Evolutionary conservation across 2,888 invertebrate species (phyloP).

Genomic region (Dermolepida albohirtum): DNA sequence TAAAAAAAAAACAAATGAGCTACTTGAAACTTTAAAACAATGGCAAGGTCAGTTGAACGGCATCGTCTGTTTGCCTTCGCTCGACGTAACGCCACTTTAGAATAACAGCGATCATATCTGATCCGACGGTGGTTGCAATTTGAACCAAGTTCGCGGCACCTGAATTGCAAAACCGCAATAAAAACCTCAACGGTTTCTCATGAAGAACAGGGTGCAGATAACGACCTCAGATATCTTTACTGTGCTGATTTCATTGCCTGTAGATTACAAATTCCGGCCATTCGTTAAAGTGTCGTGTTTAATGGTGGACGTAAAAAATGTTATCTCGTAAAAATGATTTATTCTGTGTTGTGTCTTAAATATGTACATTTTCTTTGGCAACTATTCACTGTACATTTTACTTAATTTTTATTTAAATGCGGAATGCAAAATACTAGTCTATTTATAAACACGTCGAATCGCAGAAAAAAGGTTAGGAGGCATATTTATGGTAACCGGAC

Average conservation of each 20-base stretch:
- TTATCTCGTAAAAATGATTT: conserved; percentile 16
- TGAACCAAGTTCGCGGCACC: background rate
- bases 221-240: conserved; percentile 9
- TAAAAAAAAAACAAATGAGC: too few species aligned
- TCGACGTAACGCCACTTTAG: too few species aligned
- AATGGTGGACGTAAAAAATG: conserved; percentile 1
- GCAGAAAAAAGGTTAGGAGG: too few species aligned
- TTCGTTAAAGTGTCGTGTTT: conserved; percentile 10
- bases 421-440: too few species aligned
- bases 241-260: conserved; percentile 5
- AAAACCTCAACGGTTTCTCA: conserved; percentile 12
- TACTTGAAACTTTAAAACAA: too few species aligned
- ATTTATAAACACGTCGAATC: too few species aligned
- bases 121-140: background rate
- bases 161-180: conserved; percentile 13
- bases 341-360: background rate
- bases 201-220: conserved; percentile 5
- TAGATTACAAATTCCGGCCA: conserved; percentile 10
- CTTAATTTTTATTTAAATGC: background rate
- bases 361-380: too few species aligned
- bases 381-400: background rate
- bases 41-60: too few species aligned
- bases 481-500: too few species aligned
- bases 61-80: too few species aligned
- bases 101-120: too few species aligned